Conservation (phyloP, 2,113 vertebrate genomes). For the Morphnarchus princeps region DNA sequence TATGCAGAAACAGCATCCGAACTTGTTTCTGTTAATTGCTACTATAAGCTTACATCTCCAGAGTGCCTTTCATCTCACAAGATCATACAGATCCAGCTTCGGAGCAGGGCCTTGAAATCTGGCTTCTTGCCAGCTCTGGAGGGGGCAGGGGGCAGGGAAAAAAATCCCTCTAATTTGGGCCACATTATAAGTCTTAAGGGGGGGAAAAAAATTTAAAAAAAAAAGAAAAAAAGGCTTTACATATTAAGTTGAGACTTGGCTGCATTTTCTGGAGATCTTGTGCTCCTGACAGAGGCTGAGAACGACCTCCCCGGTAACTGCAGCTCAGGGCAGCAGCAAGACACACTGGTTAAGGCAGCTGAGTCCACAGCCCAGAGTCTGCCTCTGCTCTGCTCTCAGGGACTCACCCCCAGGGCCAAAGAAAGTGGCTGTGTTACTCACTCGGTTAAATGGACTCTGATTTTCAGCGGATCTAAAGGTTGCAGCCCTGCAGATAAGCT, state of each 20-base stretch:
- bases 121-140: not conserved
- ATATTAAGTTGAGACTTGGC: not conserved
- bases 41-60: conserved; percentile 38
- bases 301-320: not conserved
- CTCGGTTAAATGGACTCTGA: not conserved
- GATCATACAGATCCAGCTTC: not conserved
- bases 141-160: not conserved
- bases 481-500: not conserved
- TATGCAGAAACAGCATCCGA: not conserved
- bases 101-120: not conserved
- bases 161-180: not conserved
- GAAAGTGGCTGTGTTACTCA: not conserved
- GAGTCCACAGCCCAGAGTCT: not conserved
- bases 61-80: conserved; percentile 31
- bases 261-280: not conserved
- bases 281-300: not conserved
- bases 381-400: not conserved
- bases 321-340: not conserved
- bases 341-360: not conserved
- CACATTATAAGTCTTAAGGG: not conserved
- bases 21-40: conserved; percentile 44
- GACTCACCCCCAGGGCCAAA: not conserved
- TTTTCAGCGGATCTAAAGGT: not conserved
- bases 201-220: too few relatives aligned
- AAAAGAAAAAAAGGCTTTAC: not conserved